Evolutionary conservation across 2,113 vertebrate genomes (phyloP), one percentile per base, ranked within the genome.

Genomic region (Caranx ignobilis): DNA sequence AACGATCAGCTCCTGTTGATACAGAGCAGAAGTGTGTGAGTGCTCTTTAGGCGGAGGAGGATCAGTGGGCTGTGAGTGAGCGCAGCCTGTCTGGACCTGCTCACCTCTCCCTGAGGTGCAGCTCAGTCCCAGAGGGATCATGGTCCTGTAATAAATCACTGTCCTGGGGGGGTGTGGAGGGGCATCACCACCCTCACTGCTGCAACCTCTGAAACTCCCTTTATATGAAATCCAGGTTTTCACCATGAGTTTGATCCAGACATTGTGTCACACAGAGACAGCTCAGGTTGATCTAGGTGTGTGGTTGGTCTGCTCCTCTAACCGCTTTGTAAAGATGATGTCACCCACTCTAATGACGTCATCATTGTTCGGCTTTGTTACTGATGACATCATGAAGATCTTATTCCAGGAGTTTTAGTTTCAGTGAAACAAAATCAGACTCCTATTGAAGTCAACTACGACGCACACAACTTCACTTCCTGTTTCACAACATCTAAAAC

Each of bases 1-100:
- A 88, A 65, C 72, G 48, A 90, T 77, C 7, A 59, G 32, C 19
- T 79, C 31, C 35, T 72, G 61, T 61, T 69, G 60, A 50, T 45
- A 59, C 4, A 45, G 41, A 70, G 45, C 48, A 55, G 55, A 18
- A 18, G 3, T 48, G 48, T 57, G 41, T 74, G 55, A 59, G 82
- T 64, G 47, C 11, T 13, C 26, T 2, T 62, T 60, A 41, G 47
- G 52, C 54, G 56, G 19, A 83, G 37, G 37, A 65, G 31, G 35
- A 55, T 47, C 47, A 77, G 61, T 48, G 35, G 65, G 56, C 5
- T 55, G 73, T 57, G 62, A 83, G 74, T 62, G 31, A 86, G 77
- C 32, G 12, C 26, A 32, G 64, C 76, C 18, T 77, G 69, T 81
- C 75, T 35, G 37, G 52, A 69, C 71, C 63, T 80, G 54, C 59